Conservation (phyloP, 2,888 invertebrate species). For the Brachyptera risi region DNA sequence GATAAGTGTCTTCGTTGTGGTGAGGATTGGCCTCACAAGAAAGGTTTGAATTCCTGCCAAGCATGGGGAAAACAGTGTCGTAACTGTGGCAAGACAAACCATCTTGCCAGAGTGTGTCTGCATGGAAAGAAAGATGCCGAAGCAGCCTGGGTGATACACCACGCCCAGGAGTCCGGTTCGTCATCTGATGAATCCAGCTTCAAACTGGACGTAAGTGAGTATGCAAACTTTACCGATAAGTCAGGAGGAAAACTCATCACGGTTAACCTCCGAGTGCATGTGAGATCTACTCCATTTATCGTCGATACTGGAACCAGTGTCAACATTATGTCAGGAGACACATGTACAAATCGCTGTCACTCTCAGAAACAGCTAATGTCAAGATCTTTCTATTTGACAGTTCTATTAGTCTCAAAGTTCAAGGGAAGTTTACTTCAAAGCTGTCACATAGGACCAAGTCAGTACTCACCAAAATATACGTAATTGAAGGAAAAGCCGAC, state of each 20-base stretch:
- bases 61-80: not conserved
- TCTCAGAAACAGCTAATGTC: not conserved
- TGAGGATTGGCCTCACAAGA: not conserved
- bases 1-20: not conserved
- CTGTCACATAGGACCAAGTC: not conserved
- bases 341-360: not conserved
- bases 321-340: not conserved
- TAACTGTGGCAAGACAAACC: not conserved
- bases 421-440: not conserved
- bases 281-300: not conserved
- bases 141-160: not conserved
- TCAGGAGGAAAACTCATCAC: no score
- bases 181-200: not conserved
- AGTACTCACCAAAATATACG: not conserved
- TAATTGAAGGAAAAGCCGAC: not conserved
- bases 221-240: not conserved
- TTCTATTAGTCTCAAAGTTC: not conserved
- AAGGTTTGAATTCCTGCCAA: not conserved
- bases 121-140: not conserved
- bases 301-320: conserved; percentile 8
- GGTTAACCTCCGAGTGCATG: not conserved
- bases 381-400: not conserved
- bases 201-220: not conserved
- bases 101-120: not conserved
- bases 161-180: not conserved